Base-by-base conservation (phyloP, 2,888 invertebrate genomes). In the Parasteatoda lunata region DNA sequence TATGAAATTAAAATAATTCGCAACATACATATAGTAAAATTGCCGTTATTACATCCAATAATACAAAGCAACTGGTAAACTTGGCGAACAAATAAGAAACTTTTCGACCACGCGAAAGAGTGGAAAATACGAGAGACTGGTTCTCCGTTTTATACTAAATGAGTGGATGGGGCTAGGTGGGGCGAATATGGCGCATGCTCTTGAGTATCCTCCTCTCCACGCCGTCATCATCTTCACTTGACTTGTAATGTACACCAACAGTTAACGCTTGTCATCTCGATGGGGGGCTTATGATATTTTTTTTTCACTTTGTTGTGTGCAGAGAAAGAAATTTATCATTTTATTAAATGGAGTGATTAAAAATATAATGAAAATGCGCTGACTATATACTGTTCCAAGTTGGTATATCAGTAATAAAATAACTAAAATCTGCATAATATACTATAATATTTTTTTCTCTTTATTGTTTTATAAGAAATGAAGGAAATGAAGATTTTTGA, bases 71-170 rank as follows among this genome's bases (percentile, higher is more conserved):
- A 9, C 70, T 30, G 45, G 6, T 59, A 80, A 80, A 80, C 72
- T 72, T 73, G 66, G 72, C 72, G 59, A 59, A 59, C 59, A 59
- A 59, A 59, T n/a, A 4, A 59, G 59, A 59, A 59, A 59, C 59
- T 59, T 68, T 45, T 68, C 66, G 5, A 45, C 66, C 45, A 30
- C 72, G 51, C 75, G 75, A 15, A 66, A 48, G 47, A 81, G 73
- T 75, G 81, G 30, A 66, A 30, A 15, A 54, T 47, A 6, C 65
- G 49, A 71, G 51, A 48, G 30, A 6, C 30, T 54, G 71, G 51
- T 52, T 65, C 77, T n/a, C n/a, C 47, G 69, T 71, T 84, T 84
- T 84, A 84, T 84, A 84, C 71, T 71, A 65, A 70, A 86, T 68
- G 66, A 52, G 80, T 4, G 72, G 76, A 66, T 30, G 30, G 71